Conservation (phyloP, 2,888 invertebrate genomes). For the Eueremaeus valkanovi region DNA sequence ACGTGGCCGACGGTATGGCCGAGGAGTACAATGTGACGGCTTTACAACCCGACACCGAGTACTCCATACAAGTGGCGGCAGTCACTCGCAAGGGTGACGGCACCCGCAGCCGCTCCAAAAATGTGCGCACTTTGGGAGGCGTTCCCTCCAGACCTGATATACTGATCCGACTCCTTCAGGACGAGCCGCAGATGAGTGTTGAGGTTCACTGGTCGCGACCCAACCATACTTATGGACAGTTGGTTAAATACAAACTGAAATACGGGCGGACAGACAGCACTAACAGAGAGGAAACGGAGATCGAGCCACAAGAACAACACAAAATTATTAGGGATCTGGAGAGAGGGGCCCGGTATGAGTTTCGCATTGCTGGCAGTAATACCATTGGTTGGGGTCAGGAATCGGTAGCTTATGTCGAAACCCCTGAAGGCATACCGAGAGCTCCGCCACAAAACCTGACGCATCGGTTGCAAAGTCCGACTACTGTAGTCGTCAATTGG, state of each 20-base stretch:
- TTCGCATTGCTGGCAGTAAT: conserved; percentile 92
- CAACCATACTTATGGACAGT: conserved; percentile 78
- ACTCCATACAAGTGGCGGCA: conserved; percentile 83
- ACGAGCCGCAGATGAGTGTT: conserved; percentile 80
- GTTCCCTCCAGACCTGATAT: conserved; percentile 56
- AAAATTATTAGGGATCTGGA: conserved; percentile 56
- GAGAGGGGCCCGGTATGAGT: conserved; percentile 91
- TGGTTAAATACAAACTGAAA: conserved; percentile 77
- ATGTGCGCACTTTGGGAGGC: conserved; percentile 86
- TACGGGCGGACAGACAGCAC: conserved; percentile 65
- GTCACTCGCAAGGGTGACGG: conserved; percentile 96
- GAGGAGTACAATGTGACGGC: conserved; percentile 75
- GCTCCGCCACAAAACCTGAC: conserved; percentile 54
- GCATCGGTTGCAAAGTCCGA: conserved; percentile 79
- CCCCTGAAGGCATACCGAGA: conserved; percentile 75
- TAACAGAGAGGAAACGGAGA: conserved; percentile 45
- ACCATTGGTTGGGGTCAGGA: conserved; percentile 92
- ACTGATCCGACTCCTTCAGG: conserved; percentile 67
- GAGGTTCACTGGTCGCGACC: conserved; percentile 91
- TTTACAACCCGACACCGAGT: conserved; percentile 90
- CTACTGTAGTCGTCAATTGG: conserved; percentile 85
- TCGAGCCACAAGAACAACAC: conserved; percentile 45
- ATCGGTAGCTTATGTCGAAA: conserved; percentile 80
- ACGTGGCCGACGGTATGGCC: conserved; percentile 73
- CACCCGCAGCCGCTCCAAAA: conserved; percentile 77